Conservation (phyloP, 1,140 invertebrate genomes). For the Cydia splendana region DNA sequence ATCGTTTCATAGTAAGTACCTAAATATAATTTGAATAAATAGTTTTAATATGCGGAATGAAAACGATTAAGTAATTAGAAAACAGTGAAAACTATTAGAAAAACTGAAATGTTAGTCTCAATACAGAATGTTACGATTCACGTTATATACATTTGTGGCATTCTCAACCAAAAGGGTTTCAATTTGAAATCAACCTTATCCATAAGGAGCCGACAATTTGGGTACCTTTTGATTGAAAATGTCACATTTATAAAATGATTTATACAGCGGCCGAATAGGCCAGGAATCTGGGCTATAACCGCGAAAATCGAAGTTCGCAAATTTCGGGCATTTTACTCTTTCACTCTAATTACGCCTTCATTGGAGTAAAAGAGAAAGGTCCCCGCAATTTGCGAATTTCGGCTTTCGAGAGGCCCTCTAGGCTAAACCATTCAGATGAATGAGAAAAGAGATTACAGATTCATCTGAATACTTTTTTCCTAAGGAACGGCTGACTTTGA, state of each 20-base stretch:
- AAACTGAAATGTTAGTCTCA: neutral
- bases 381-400: too few relatives aligned
- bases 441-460: neutral
- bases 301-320: too few relatives aligned
- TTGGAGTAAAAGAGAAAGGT: too few relatives aligned
- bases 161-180: too few relatives aligned
- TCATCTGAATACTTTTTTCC: neutral
- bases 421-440: neutral
- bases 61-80: neutral
- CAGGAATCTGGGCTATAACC: neutral
- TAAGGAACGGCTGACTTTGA: neutral
- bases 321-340: too few relatives aligned
- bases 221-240: too few relatives aligned
- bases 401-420: neutral
- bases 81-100: constrained; percentile 5
- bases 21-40: neutral
- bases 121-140: neutral
- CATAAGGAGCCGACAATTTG: too few relatives aligned
- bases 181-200: too few relatives aligned
- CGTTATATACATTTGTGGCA: neutral
- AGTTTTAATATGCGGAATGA: neutral
- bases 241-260: neutral
- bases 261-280: neutral
- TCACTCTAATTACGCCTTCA: too few relatives aligned
- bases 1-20: neutral